Percentiles rank a stretch among this genome's conserved stretches.
These are phyloP conservation scores for Gymnogyps californianus DNA, from an alignment of 2,113 vertebrate genomes.

Conservation along the genomic window DNA sequence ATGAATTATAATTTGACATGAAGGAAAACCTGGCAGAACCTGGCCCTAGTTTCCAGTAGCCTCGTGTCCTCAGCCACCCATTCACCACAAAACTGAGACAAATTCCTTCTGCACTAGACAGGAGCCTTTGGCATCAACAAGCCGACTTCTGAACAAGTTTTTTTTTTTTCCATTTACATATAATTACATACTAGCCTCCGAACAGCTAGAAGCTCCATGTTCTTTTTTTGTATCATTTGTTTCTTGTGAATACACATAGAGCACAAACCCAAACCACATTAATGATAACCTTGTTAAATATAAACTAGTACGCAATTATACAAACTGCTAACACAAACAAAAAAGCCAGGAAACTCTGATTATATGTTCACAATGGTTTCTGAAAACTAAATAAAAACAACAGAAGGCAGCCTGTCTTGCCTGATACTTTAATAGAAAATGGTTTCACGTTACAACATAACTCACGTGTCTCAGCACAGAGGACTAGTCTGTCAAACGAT, in stretches of 20 bases:
- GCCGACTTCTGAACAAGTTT: not conserved
- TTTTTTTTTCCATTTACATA: not conserved
- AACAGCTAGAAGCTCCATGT: not conserved
- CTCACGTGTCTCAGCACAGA: not conserved
- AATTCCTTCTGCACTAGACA: not conserved
- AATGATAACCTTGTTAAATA: slow-evolving; percentile 68
- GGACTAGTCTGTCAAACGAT: not conserved
- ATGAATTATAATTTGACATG: not conserved
- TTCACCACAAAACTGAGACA: not conserved
- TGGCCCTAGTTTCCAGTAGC: not conserved
- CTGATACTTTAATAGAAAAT: not conserved
- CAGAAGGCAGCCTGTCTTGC: not conserved
- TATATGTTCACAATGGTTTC: slow-evolving; percentile 31
- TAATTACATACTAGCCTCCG: not conserved
- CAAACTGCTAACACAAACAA: slow-evolving; percentile 64
- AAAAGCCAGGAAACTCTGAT: slow-evolving; percentile 37
- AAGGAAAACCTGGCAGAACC: not conserved
- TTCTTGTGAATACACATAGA: slow-evolving; percentile 18
- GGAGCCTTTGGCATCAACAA: not conserved
- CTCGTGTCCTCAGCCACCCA: not conserved
- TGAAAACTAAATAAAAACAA: slow-evolving; percentile 59
- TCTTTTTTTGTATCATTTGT: not conserved
- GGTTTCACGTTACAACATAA: not conserved
- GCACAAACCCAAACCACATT: slow-evolving; percentile 56
- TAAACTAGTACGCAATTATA: slow-evolving; percentile 58